These are phyloP conservation scores for Micronycteris hirsuta DNA, from an alignment of 2,113 vertebrate genomes.

Conservation along the genomic window DNA sequence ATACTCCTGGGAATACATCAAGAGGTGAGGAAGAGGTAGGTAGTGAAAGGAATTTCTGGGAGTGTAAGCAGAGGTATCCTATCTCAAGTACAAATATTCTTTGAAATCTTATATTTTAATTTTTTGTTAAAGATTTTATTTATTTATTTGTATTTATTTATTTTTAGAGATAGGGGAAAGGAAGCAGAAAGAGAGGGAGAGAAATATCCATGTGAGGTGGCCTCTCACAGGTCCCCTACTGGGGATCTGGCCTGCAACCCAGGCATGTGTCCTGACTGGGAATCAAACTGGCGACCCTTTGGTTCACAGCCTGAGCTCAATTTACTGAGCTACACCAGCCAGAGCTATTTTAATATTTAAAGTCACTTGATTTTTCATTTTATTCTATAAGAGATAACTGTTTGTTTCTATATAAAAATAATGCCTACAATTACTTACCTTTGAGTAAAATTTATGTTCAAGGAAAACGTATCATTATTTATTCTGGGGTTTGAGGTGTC, in stretches of 20 bases:
- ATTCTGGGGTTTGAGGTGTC: not conserved
- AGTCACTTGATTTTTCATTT: slow-evolving; percentile 1
- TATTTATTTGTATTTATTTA: no score
- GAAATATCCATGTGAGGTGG: no score
- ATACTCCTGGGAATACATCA: not conserved
- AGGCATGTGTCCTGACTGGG: no score
- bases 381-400: not conserved
- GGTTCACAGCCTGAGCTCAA: no score
- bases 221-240: no score
- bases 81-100: not conserved
- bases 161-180: no score
- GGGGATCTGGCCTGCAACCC: no score
- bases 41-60: not conserved
- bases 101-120: not conserved
- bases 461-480: not conserved
- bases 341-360: not conserved
- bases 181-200: no score
- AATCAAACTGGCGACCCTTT: no score
- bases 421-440: not conserved
- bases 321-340: no score
- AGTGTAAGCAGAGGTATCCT: not conserved
- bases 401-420: slow-evolving; percentile 8
- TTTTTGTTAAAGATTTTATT: no score
- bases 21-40: not conserved
- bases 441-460: not conserved